These are phyloP conservation scores for Tinea trinotella DNA, from an alignment of 2,888 invertebrate species.

Conservation along the genomic window DNA sequence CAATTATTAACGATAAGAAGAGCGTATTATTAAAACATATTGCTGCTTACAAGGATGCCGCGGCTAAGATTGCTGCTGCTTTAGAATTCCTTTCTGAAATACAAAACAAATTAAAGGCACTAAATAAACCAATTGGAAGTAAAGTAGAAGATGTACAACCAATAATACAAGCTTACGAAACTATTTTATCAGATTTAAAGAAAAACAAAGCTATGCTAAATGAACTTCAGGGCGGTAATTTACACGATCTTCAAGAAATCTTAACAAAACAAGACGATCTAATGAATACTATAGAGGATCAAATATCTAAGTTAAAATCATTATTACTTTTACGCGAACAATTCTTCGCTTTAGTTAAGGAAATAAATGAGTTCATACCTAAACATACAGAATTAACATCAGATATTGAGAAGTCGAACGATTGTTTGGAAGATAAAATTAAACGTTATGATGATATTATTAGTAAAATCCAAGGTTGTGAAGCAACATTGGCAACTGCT, in stretches of 20 bases:
- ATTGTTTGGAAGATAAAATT: conserved; percentile 88
- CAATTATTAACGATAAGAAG: conserved; percentile 83
- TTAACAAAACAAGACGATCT: conserved; percentile 88
- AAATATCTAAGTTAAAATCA: conserved; percentile 85
- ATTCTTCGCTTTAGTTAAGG: conserved; percentile 87
- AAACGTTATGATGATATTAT: conserved; percentile 90
- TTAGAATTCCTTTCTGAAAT: conserved; percentile 84
- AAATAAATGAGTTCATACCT: conserved; percentile 89
- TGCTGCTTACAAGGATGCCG: conserved; percentile 85
- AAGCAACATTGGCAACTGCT: conserved; percentile 88
- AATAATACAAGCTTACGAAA: conserved; percentile 83
- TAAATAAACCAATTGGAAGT: conserved; percentile 89
- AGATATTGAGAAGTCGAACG: conserved; percentile 88
- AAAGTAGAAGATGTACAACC: conserved; percentile 91
- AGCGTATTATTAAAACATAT: conserved; percentile 82
- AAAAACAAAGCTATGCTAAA: conserved; percentile 83
- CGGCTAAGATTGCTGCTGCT: conserved; percentile 84
- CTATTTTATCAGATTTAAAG: conserved; percentile 83
- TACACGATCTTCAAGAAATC: conserved; percentile 85
- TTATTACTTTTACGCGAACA: conserved; percentile 87
- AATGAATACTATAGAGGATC: conserved; percentile 87
- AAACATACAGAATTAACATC: conserved; percentile 89
- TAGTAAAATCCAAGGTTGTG: conserved; percentile 89
- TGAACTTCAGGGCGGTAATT: conserved; percentile 82
- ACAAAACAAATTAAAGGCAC: conserved; percentile 85